Base-by-base conservation (phyloP, 2,888 invertebrate genomes). In the Agonopterix arenella region DNA sequence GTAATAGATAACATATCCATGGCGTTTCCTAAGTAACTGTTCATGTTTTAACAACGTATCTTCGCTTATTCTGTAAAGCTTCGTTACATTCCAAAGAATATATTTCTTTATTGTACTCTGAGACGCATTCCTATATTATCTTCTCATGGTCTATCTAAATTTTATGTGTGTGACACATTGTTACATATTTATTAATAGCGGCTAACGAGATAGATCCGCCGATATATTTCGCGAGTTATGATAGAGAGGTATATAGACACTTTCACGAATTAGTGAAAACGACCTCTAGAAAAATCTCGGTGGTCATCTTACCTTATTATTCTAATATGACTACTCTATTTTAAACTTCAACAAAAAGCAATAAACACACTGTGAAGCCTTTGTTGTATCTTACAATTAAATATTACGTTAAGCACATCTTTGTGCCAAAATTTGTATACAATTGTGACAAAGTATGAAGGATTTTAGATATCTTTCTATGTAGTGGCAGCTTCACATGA, bases 11-110 rank as follows among this genome's bases (percentile, higher is more conserved):
- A 70, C 73, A 71, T 71, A 72, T 72, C 64, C 62, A 62, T 64
- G 53, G 56, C 60, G 59, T 58, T 56, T 60, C 60, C 50, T 60
- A 52, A 56, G 61, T 60, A 49, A 53, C 56, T 62, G 49, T 52
- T 56, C 48, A 46, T 53, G 40, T 52, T 54, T 51, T 57, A 52
- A 53, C 52, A 57, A 45, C 36, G n/a, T 46, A 53, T 60, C 56
- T 58, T 11, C 11, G 48, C 54, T 56, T 67, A 36, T 53, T 65
- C 62, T 66, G 64, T 64, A 64, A 64, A 73, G 66, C 84, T 86
- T 88, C 86, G 72, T 77, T 71, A 88, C 86, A 88, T 88, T 88
- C 88, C 88, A 88, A 84, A 83, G 80, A 84, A 80, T 76, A 73
- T 73, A 28, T 28, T 76, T 69, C 69, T 76, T 76, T 73, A 70